Evolutionary conservation across 2,113 vertebrate species (phyloP), one percentile per base, ranked within the genome.

Genomic region (Chrysochloris asiatica): DNA sequence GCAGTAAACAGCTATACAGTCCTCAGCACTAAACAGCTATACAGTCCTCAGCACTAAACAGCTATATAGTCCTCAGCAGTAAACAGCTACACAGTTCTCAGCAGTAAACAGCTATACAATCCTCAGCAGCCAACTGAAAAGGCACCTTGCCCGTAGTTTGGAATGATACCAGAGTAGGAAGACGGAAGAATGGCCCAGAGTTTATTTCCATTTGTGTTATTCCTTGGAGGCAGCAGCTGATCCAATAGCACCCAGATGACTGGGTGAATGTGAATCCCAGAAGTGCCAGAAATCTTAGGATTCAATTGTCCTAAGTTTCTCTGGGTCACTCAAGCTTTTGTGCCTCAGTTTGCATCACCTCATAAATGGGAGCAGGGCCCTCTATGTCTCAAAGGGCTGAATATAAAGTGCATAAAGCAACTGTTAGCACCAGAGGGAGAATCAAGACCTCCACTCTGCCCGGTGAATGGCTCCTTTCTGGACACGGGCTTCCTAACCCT

Each of bases 121-220:
- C n/a, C n/a, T n/a, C n/a, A n/a, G n/a, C n/a, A n/a, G n/a, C n/a
- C n/a, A n/a, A n/a, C n/a, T n/a, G n/a, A n/a, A 56, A 83, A 73
- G 85, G 93, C 88, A 82, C 86, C 88, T 94, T 86, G 91, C 65
- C 91, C 21, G 54, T 56, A n/a, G 11, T 85, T 14, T 75, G 73
- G 41, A 65, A 30, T 8, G 48, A 80, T 1, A 33, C 47, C 56
- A 56, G 77, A 71, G 59, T 10, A 26, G 45, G 38, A 47, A 65
- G 84, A 3, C 76, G 63, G 19, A 54, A 80, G 65, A 77, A 43
- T 2, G 47, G 12, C 33, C 63, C n/a, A 14, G 4, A 8, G 5
- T 38, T n/a, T 19, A 45, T 14, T 38, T 26, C 54, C n/a, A 17
- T 17, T 69, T 36, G 26, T 61, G n/a, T 87, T 76, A 38, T 71